Evolutionary conservation across 2,888 invertebrate species (phyloP).

Genomic region (Diaprepes abbreviatus): DNA sequence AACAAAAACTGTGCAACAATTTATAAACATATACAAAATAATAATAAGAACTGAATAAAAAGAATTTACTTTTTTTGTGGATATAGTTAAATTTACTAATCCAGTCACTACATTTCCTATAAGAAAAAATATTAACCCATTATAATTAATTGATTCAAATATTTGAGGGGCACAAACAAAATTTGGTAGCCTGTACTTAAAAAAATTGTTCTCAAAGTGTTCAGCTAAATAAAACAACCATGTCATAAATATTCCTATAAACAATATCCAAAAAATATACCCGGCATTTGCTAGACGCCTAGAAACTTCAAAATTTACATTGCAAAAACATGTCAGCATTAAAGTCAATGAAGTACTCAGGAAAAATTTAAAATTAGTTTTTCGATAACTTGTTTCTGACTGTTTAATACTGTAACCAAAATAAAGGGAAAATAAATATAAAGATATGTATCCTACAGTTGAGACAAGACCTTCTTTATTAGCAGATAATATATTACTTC

Average conservation of each 20-base stretch:
- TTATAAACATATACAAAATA: conserved; percentile 72
- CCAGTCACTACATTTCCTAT: conserved; percentile 89
- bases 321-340: conserved; percentile 65
- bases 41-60: conserved; percentile 70
- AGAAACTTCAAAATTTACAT: conserved; percentile 75
- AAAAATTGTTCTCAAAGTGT: conserved; percentile 62
- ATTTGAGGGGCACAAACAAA: conserved; percentile 70
- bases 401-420: conserved; percentile 72
- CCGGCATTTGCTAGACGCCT: conserved; percentile 87
- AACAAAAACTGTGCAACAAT: conserved; percentile 63
- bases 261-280: conserved; percentile 84
- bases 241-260: conserved; percentile 73
- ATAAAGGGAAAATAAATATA: conserved; percentile 83
- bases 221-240: conserved; percentile 73
- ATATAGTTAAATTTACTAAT: conserved; percentile 79
- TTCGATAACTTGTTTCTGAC: conserved; percentile 24
- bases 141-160: conserved; percentile 81
- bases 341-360: conserved; percentile 34
- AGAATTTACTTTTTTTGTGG: conserved; percentile 71
- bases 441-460: conserved; percentile 84
- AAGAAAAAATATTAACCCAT: conserved; percentile 88
- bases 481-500: conserved; percentile 78
- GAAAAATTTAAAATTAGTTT: conserved; percentile 29
- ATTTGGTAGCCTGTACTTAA: conserved; percentile 49
- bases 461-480: conserved; percentile 95